phyloP scores from a whole-genome alignment of 2,888 invertebrate species.

The Drosophila percnosoma region DNA sequence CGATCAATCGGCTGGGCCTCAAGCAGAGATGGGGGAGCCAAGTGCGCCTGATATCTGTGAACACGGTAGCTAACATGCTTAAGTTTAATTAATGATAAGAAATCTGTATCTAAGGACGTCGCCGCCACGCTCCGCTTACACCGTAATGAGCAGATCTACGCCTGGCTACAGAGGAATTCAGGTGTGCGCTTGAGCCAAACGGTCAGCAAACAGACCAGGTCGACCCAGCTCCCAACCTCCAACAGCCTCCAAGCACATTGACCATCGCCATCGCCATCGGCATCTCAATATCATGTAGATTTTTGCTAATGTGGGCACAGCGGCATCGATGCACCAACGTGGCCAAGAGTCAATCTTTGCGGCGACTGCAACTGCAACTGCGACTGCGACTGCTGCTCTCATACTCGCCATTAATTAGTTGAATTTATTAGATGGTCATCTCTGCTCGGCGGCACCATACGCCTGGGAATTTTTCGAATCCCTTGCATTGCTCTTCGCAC shows the following conservation, averaged over 20 bases:
- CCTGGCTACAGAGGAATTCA: conserved; percentile 54
- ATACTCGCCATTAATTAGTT: conserved; percentile 84
- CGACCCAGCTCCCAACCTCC: background rate
- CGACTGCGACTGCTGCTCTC: conserved; percentile 61
- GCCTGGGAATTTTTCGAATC: conserved; percentile 81
- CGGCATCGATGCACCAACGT: conserved; percentile 27
- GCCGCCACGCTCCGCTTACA: conserved; percentile 54
- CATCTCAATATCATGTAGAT: conserved; percentile 82
- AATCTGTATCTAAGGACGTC: conserved; percentile 83
- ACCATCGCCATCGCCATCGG: conserved; percentile 60
- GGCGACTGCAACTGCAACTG: conserved; percentile 45
- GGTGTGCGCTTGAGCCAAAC: conserved; percentile 50
- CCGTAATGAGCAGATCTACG: conserved; percentile 61
- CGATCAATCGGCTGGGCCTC: conserved; percentile 49
- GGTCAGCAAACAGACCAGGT: conserved; percentile 1
- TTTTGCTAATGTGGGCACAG: conserved; percentile 76
- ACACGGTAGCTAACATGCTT: conserved; percentile 85
- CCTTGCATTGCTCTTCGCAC: conserved; percentile 78
- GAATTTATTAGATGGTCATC: conserved; percentile 84
- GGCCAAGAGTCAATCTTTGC: conserved; percentile 60
- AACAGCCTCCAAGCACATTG: background rate
- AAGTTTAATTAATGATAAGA: conserved; percentile 85
- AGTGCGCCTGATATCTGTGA: conserved; percentile 66
- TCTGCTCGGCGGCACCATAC: conserved; percentile 53
- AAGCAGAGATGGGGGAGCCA: conserved; percentile 17